Percentiles rank a stretch among this genome's conserved stretches.
phyloP scores from a whole-genome alignment of 2,797 vertebrate species.

The Dipus sagitta region DNA sequence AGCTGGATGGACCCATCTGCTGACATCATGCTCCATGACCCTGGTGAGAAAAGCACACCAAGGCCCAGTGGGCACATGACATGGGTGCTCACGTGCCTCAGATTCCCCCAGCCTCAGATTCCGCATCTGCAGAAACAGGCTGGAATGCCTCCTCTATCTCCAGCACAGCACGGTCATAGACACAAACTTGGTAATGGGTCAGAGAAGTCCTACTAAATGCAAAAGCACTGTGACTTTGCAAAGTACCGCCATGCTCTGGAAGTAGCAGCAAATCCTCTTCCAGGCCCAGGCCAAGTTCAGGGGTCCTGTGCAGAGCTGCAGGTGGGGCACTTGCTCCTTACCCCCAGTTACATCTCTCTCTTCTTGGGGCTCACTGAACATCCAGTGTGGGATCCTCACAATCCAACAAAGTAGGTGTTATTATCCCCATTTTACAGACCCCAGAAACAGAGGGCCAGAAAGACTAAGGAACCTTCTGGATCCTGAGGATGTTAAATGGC shows the following conservation, averaged over 20 bases:
- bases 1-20: rapidly evolving
- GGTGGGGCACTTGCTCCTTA: neutral
- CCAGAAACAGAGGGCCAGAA: neutral
- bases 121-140: neutral
- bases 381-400: neutral
- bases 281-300: neutral
- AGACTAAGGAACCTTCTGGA: neutral
- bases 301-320: neutral
- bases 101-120: neutral
- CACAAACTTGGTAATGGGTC: neutral
- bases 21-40: no score
- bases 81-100: rapidly evolving
- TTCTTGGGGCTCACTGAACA: neutral
- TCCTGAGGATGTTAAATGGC: neutral
- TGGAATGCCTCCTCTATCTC: neutral
- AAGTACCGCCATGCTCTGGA: neutral
- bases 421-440: constrained; percentile 22
- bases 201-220: neutral
- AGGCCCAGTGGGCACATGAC: rapidly evolving
- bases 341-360: neutral
- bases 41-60: neutral
- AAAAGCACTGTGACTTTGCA: neutral
- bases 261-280: neutral
- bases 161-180: neutral
- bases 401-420: neutral